Evolutionary conservation across 2,888 invertebrate species (phyloP).

Genomic region (Cyrtodaria siliqua): DNA sequence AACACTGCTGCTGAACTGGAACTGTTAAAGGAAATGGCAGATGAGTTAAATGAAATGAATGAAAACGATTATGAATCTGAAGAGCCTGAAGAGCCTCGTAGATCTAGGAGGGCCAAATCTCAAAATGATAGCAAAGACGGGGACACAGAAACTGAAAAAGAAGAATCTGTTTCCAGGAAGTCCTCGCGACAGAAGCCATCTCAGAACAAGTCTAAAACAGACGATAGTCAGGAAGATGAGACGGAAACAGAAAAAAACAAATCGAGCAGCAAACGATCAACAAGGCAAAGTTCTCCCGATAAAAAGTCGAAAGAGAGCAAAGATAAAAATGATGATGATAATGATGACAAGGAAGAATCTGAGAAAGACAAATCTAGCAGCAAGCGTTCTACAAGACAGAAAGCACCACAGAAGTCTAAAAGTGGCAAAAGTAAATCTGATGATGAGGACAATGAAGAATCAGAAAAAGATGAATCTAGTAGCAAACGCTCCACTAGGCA

Average conservation of each 20-base stretch:
- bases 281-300: constrained; percentile 9
- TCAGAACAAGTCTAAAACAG: constrained; percentile 8
- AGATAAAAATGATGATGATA: constrained; percentile 10
- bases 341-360: constrained; percentile 10
- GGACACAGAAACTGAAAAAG: constrained; percentile 17
- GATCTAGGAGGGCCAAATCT: constrained; percentile 24
- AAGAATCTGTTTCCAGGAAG: constrained; percentile 4
- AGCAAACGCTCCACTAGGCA: too few species aligned
- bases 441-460: constrained; percentile 36
- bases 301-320: not conserved
- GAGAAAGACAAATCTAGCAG: constrained; percentile 1
- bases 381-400: too few species aligned
- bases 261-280: constrained; percentile 3
- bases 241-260: constrained; percentile 11
- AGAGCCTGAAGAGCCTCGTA: constrained; percentile 25
- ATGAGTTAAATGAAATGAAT: constrained; percentile 48
- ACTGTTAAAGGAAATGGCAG: constrained; percentile 61
- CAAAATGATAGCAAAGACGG: constrained; percentile 30
- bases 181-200: constrained; percentile 6
- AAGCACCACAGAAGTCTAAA: not conserved
- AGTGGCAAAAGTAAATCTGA: constrained; percentile 25
- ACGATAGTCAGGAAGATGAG: constrained; percentile 2
- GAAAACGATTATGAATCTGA: constrained; percentile 32
- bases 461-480: not conserved
- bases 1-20: constrained; percentile 64